Conservation (phyloP, 2,888 invertebrate species). For the Trachelus troglodyta region DNA sequence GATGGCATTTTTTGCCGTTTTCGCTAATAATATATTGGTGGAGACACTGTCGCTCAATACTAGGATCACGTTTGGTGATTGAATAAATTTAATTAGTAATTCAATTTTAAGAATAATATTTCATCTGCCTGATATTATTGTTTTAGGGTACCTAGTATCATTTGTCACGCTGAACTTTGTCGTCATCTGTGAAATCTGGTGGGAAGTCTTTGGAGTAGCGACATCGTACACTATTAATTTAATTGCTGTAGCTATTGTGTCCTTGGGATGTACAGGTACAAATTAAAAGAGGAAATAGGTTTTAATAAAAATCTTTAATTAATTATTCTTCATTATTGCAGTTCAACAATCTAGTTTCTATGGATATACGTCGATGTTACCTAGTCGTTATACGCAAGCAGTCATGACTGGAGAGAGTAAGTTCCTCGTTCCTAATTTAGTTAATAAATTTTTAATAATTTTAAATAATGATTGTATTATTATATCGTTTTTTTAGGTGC, state of each 20-base stretch:
- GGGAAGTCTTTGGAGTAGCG: constrained; percentile 82
- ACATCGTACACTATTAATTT: constrained; percentile 87
- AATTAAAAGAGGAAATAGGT: constrained; percentile 11
- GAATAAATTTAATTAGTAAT: constrained; percentile 3
- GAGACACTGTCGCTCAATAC: constrained; percentile 85
- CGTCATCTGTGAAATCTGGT: constrained; percentile 87
- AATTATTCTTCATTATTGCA: constrained; percentile 44
- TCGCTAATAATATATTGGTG: constrained; percentile 86
- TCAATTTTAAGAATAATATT: constrained; percentile 4
- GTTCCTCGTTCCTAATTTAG: constrained; percentile 43
- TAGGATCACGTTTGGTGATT: constrained; percentile 86
- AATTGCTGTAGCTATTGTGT: constrained; percentile 85
- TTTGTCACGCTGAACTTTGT: constrained; percentile 85
- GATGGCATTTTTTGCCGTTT: constrained; percentile 88
- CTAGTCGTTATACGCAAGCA: constrained; percentile 90
- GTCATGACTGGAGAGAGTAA: constrained; percentile 96
- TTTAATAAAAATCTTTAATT: constrained; percentile 5
- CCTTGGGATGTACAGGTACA: constrained; percentile 85
- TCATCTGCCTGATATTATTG: background rate
- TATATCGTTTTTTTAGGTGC: constrained; percentile 71
- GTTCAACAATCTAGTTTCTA: constrained; percentile 96
- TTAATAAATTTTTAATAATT: constrained; percentile 8
- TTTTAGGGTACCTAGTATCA: constrained; percentile 82
- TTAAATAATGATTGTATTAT: constrained; percentile 8
- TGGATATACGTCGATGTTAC: constrained; percentile 92